phyloP scores from a whole-genome alignment of 2,113 vertebrate genomes.

The Aphelocoma coerulescens region DNA sequence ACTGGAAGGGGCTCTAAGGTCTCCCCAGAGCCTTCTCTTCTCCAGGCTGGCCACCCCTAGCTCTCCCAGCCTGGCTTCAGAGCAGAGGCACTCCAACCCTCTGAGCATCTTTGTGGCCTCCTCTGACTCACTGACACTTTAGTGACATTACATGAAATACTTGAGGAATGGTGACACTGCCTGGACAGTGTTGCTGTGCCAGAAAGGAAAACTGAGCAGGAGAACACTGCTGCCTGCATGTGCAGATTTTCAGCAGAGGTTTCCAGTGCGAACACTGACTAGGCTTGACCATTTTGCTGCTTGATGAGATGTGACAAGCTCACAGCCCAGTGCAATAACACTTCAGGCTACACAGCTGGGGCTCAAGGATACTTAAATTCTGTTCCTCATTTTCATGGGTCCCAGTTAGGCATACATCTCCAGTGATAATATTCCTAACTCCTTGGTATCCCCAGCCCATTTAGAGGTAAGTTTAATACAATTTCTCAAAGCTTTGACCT shows the following conservation, averaged over 20 bases:
- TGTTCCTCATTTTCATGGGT: neutral
- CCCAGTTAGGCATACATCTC: neutral
- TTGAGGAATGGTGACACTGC: neutral
- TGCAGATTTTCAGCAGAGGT: neutral
- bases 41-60: neutral
- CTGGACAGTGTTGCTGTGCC: neutral
- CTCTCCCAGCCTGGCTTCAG: neutral
- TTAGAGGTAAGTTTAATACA: neutral
- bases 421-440: neutral
- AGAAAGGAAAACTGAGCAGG: neutral
- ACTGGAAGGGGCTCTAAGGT: neutral
- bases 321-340: neutral
- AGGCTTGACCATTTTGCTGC: neutral
- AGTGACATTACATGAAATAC: neutral
- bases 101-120: neutral
- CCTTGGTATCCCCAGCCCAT: neutral
- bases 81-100: neutral
- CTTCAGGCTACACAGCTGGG: conserved; percentile 57
- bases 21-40: neutral
- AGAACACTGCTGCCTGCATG: neutral
- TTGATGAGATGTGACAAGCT: conserved; percentile 62
- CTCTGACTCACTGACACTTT: neutral
- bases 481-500: conserved; percentile 3
- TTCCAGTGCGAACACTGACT: neutral
- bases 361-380: neutral